Conservation (phyloP, 2,888 invertebrate species). For the Rhamnusium bicolor region DNA sequence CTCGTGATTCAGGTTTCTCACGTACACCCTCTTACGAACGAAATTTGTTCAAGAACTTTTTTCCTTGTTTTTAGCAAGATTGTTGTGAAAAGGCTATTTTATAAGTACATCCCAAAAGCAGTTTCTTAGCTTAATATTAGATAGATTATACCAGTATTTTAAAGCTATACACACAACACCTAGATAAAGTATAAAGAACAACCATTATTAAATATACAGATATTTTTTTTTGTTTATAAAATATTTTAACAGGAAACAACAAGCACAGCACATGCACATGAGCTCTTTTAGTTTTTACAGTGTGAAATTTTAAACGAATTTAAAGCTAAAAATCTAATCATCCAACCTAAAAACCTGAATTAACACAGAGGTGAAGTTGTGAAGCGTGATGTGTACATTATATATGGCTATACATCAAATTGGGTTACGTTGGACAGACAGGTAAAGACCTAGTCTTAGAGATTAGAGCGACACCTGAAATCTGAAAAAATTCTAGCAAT, state of each 20-base stretch:
- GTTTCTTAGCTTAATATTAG: slow-evolving; percentile 41
- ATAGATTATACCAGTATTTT: slow-evolving; percentile 44
- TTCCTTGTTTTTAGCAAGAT: slow-evolving; percentile 27
- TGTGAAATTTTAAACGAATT: slow-evolving; percentile 57
- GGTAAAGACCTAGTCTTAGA: slow-evolving; percentile 4
- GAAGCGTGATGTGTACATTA: slow-evolving; percentile 38
- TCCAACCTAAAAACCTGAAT: slow-evolving; percentile 52
- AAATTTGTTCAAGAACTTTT: slow-evolving; percentile 43
- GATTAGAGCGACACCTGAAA: slow-evolving; percentile 13
- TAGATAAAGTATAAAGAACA: slow-evolving; percentile 71
- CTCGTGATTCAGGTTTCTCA: slow-evolving; percentile 38
- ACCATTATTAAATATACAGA: slow-evolving; percentile 63
- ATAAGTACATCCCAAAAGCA: slow-evolving; percentile 59
- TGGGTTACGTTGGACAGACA: slow-evolving; percentile 23
- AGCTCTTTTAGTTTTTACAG: slow-evolving; percentile 60
- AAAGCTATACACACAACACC: slow-evolving; percentile 70
- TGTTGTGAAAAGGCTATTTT: slow-evolving; percentile 47
- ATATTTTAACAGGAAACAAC: slow-evolving; percentile 68
- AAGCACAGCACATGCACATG: slow-evolving; percentile 69
- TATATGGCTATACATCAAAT: slow-evolving; percentile 33
- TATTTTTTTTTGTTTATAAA: slow-evolving; percentile 64
- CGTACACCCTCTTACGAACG: slow-evolving; percentile 39
- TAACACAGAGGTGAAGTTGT: slow-evolving; percentile 38
- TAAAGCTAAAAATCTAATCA: slow-evolving; percentile 44
- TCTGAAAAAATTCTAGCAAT: slow-evolving; percentile 9